Base-by-base conservation (phyloP, 2,888 invertebrate species). In the Platycheirus albimanus region DNA sequence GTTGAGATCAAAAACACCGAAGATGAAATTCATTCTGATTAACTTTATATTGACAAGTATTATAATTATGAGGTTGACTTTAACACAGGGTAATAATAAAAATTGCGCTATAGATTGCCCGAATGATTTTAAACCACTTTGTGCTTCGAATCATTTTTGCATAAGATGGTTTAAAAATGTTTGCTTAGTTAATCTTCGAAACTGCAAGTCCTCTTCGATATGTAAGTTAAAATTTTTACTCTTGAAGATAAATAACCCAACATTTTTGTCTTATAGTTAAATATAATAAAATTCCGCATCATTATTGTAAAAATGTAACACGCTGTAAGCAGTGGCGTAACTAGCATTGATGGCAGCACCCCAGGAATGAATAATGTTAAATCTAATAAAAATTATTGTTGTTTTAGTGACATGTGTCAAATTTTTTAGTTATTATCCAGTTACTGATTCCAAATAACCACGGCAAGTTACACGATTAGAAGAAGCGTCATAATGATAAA, bases 91-190 rank as follows among this genome's bases (percentile, higher is more conserved):
- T 19, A 8, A 38, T 20, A 56, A 7, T n/a, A n/a, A n/a, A n/a
- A 24, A 7, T 0, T 30, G 49, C 19, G 19, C 33, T 6, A 19
- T 6, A 0, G n/a, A 15, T 15, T 38, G 51, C 13, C 20, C 56
- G 8, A 56, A n/a, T 1, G 51, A 66, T 38, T 20, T 51, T 28
- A 66, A 66, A 13, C 63, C 45, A 4, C 7, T 63, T 47, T 63
- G 30, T 63, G 45, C 43, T 17, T 10, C 54, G 2, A 67, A 67
- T 24, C 30, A 54, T 6, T 43, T 11, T 17, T 67, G 54, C 8
- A 20, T 30, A 1, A 8, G 52, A 13, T 43, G 43, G 36, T 67
- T 67, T 5, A 43, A 52, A 13, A 67, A 67, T 10, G 28, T 3
- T 0, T 67, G 67, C 10, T 2, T 52, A 0, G 8, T 67, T n/a